Evolutionary conservation across 2,113 vertebrate genomes (phyloP).

Genomic region (Catharus fuscescens): DNA sequence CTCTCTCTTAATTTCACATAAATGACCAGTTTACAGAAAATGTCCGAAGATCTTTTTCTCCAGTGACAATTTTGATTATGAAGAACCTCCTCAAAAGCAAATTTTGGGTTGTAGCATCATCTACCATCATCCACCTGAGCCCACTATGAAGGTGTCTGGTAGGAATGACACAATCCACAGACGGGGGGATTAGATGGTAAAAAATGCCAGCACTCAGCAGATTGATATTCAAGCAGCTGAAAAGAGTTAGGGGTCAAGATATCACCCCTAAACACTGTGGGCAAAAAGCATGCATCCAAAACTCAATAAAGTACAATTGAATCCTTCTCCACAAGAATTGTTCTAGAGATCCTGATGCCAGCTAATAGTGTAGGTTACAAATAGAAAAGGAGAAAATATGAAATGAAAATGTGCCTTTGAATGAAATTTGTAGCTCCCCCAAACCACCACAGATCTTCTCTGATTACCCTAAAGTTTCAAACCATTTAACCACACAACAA

Average conservation of each 20-base stretch:
- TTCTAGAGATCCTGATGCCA: not conserved
- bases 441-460: not conserved
- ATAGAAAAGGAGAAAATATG: not conserved
- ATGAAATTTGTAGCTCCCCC: not conserved
- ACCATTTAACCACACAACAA: not conserved
- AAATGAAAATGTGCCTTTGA: not conserved
- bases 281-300: not conserved
- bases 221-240: not conserved
- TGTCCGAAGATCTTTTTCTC: not conserved
- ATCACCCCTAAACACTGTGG: not conserved
- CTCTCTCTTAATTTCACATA: not conserved
- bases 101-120: not conserved
- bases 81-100: not conserved
- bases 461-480: not conserved
- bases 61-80: not conserved
- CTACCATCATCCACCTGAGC: not conserved
- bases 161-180: not conserved
- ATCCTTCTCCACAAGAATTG: not conserved
- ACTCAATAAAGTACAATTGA: not conserved
- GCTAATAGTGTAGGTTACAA: not conserved
- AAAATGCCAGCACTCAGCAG: not conserved
- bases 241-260: not conserved
- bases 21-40: not conserved
- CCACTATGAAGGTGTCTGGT: not conserved
- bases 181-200: fast-evolving